Evolutionary conservation across 2,113 vertebrate genomes (phyloP), one percentile per base, ranked within the genome.

Genomic region (Pachypanchax playfairii): DNA sequence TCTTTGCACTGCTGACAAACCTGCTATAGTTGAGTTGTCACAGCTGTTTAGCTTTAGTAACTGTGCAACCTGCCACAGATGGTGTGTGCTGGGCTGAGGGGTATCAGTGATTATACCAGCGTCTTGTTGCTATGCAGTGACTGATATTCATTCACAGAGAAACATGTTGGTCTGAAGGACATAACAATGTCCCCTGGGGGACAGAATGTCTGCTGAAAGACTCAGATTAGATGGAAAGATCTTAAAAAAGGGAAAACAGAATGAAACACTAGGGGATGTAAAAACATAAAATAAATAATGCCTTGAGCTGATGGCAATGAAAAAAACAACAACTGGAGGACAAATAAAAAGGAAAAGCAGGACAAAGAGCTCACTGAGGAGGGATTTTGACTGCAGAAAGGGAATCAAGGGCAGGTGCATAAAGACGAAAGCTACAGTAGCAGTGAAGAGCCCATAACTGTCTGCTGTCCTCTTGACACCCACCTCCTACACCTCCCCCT

Each of bases 381-480:
- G 21, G 18, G 55, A 64, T 66, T 65, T 65, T 1, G 21, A 58
- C 55, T 12, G 17, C 11, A 36, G 58, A 43, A 42, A 59, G 53
- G 60, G 67, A 6, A 13, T 64, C 58, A 48, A 63, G 54, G 58
- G 53, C 50, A 5, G 1, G 33, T 26, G 35, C 70, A 64, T 49
- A 65, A 73, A 61, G 43, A 67, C 63, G 73, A 70, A 67, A 66
- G 65, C 50, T 46, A 47, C 60, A 52, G 44, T 20, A 38, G 31
- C 56, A 43, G 53, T 28, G 25, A 71, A 44, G 64, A 61, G 66
- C 70, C 42, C 51, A 65, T 41, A 80, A 85, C 75, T 80, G 84
- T 85, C 84, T 86, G 74, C 74, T 72, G 83, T 70, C 72, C 79
- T 68, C 54, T 47, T 81, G 77, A 75, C 79, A 70, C 72, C 64